Evolutionary conservation across 1,140 invertebrate genomes (phyloP), one percentile per base, ranked within the genome.

Genomic region (Patella vulgata): DNA sequence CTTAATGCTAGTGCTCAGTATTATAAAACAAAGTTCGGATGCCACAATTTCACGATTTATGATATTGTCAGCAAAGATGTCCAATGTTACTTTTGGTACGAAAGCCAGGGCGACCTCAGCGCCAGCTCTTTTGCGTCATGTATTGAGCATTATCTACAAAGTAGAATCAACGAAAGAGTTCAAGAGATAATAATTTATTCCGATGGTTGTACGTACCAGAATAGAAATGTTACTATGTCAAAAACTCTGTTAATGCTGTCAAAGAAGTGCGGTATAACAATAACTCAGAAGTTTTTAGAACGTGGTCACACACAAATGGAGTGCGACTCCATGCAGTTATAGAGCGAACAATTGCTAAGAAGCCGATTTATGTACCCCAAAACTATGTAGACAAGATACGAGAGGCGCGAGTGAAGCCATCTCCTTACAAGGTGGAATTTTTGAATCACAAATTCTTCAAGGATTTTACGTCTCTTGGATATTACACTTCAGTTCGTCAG

Each of bases 21-120:
- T 70, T 86, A 80, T 70, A 85, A 84, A 74, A 82, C 73, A 14
- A 86, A 85, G 67, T 60, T 85, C 23, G 43, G 67, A n/a, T 54
- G 75, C 23, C 82, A 86, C 72, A 86, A 86, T 73, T 86, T 82
- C 58, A 84, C 82, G 23, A 60, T 85, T 40, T 86, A 81, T 64
- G 81, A 86, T 67, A 43, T 84, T 6, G 68, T 60, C 2, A 82
- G 54, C 43, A 68, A 78, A 51, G 51, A 71, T 40, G 75, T 70
- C 4, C 56, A 64, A 62, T 59, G 82, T 61, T 86, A 84, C 63
- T 71, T 85, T 30, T 87, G 85, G 74, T 70, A 82, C 64, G 85
- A 86, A 31, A 71, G 69, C 6, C 69, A 82, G 48, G 71, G 73
- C 30, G 80, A 79, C 65, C 69, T 86, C 50, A 74, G 72, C 59